A percentile compares a stretch with the other conserved stretches of the same genome.
phyloP scores from a whole-genome alignment of 2,888 invertebrate species.

The Cryptus viduatorius region DNA sequence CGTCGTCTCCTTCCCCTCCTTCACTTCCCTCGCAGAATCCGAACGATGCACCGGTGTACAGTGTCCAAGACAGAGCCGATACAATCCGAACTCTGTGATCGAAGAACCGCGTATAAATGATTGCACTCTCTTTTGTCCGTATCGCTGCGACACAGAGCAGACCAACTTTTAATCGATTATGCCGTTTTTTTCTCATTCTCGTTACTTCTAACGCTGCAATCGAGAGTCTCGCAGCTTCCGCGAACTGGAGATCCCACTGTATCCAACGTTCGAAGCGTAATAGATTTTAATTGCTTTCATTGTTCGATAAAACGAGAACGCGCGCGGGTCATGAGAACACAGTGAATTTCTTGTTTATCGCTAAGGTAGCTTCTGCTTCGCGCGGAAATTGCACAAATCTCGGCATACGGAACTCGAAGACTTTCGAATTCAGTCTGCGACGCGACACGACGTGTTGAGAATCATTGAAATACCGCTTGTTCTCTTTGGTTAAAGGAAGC shows the following conservation, averaged over 20 bases:
- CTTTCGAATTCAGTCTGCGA: constrained; percentile 8
- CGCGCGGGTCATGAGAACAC: constrained; percentile 3
- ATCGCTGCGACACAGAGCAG: constrained; percentile 21
- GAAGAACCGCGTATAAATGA: constrained; percentile 42
- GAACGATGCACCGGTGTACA: not conserved
- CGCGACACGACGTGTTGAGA: not conserved
- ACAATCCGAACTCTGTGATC: constrained; percentile 52
- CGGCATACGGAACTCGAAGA: not conserved
- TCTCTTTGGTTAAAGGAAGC: not conserved
- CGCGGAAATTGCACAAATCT: not conserved
- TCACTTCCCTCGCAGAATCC: not conserved
- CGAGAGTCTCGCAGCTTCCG: not conserved
- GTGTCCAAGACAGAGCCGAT: constrained; percentile 26
- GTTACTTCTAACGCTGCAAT: not conserved
- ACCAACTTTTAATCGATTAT: constrained; percentile 54
- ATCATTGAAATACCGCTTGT: constrained; percentile 1
- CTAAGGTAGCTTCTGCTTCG: not conserved
- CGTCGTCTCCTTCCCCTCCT: not conserved
- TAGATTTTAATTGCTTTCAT: constrained; percentile 51
- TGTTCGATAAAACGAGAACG: constrained; percentile 26
- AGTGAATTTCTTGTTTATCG: constrained; percentile 12
- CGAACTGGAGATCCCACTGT: not conserved
- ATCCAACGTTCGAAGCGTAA: not conserved
- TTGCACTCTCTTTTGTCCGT: constrained; percentile 32
- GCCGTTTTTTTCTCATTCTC: constrained; percentile 25